Conservation (phyloP, 2,797 vertebrate genomes). For the Poecilia wingei region DNA sequence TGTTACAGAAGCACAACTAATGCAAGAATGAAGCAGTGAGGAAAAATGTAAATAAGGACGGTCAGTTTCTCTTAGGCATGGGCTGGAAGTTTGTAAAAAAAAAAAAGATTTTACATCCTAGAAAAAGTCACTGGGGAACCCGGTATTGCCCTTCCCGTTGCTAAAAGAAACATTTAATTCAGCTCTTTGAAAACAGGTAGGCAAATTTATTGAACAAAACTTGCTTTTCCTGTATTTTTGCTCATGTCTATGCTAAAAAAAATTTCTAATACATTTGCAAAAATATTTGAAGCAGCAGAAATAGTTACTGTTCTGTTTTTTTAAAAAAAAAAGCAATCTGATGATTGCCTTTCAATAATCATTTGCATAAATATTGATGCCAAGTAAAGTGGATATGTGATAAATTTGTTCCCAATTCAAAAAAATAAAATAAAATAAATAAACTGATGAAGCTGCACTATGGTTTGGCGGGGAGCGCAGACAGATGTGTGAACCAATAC, state of each 20-base stretch:
- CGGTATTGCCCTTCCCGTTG: not conserved
- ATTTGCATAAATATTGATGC: not conserved
- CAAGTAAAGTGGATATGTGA: not conserved
- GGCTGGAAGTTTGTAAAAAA: not conserved
- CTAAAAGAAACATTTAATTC: not conserved
- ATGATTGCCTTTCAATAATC: not conserved
- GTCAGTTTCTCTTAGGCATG: not conserved
- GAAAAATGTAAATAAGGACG: not conserved
- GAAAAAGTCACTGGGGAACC: not conserved
- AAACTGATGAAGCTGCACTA: not conserved
- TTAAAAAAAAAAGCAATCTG: not conserved
- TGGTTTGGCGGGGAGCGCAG: not conserved
- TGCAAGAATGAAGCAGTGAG: not conserved
- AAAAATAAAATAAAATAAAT: not conserved
- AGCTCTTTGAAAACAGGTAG: not conserved
- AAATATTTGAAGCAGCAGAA: not conserved
- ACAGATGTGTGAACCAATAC: conserved; percentile 10
- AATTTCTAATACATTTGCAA: not conserved
- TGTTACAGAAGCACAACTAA: not conserved
- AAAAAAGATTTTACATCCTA: not conserved
- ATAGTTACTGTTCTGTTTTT: not conserved
- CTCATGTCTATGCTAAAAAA: not conserved
- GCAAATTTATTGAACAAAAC: not conserved
- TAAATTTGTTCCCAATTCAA: not conserved
- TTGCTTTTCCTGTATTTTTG: not conserved